Base-by-base conservation (phyloP, 2,113 vertebrate genomes). In the Loxodonta africana region DNA sequence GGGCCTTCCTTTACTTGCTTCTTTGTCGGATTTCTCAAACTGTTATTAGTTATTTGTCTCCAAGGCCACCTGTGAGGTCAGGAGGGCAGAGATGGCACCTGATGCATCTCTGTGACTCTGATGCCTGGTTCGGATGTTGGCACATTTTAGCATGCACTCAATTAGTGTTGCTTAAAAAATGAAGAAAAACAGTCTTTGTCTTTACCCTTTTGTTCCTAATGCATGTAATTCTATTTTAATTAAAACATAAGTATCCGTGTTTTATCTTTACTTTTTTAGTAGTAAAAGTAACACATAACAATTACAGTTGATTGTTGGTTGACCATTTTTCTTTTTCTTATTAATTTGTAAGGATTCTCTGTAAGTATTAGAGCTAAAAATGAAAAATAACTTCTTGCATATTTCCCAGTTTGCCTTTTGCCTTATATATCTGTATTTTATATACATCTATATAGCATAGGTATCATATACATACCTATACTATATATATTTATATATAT, bases 341-440 rank as follows among this genome's bases (percentile, higher is more conserved):
- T 57, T 57, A 8, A 57, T 85, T 95, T 92, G 77, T 92, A 90
- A 63, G 84, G 90, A 89, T 77, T 94, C 33, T 88, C 82, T 25
- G 5, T 76, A 62, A 51, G 30, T 65, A 69, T 71, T 95, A 51
- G 17, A 63, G 30, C 80, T 37, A 48, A 93, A 90, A 44, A 46
- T 41, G 51, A 84, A 93, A 90, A 44, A 46, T 41, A 62, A 84
- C 76, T 76, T 46, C 88, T 83, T 53, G 73, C 46, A 21, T 62
- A 18, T 57, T 95, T 57, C 48, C 80, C 41, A 33, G 46, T 69
- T 81, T 89, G 5, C 53, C 10, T 85, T 86, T 78, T 82, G 8
- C 76, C 41, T 76, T 33, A 21, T 74, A 48, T 93, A 10, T 48
- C 51, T 60, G 37, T 6, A 14, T 57, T 15, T 15, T 14, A 57